Evolutionary conservation across 2,797 vertebrate species (phyloP), one percentile per base, ranked within the genome.

Genomic region (Botia almorhae): DNA sequence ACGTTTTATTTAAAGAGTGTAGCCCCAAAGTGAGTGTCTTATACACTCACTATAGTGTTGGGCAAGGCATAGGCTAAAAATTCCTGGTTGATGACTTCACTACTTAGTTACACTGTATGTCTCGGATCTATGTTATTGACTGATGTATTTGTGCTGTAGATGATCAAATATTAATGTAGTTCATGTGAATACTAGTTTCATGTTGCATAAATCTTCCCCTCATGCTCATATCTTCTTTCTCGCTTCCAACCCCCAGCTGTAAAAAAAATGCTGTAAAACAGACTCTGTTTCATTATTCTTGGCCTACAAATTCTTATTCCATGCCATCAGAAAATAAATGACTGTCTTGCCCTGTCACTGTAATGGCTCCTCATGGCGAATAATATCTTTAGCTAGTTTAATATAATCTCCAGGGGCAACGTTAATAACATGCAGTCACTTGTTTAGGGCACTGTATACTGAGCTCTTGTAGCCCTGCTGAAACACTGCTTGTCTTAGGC

Each of bases 151-250:
- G 73, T 26, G 65, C 64, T 82, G 64, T 75, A 78, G 36, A 68
- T 84, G 33, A 76, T 84, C 16, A 86, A 86, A 81, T 82, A 86
- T 86, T 82, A 46, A 86, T 84, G 71, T 11, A 43, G 67, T 82
- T 76, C 7, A 86, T 82, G 74, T 63, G 63, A 75, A 53, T 82
- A 29, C 77, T 79, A 39, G 79, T 78, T 82, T 82, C 67, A 81
- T 43, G 58, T 81, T 78, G 60, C 78, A 63, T n/a, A 70, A 69
- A 68, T 26, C 61, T 46, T 53, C 26, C 76, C 23, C 65, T 21
- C 23, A 19, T 53, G 46, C 65, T 33, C 53, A 43, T 67, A 23
- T 67, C 69, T 67, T 11, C 17, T 68, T 71, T 55, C 82, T 74
- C 46, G 39, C 69, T 63, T 63, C 50, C 43, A 26, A 13, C 19